Base-by-base conservation (phyloP, 2,797 vertebrate species). In the Molossus molossus region DNA sequence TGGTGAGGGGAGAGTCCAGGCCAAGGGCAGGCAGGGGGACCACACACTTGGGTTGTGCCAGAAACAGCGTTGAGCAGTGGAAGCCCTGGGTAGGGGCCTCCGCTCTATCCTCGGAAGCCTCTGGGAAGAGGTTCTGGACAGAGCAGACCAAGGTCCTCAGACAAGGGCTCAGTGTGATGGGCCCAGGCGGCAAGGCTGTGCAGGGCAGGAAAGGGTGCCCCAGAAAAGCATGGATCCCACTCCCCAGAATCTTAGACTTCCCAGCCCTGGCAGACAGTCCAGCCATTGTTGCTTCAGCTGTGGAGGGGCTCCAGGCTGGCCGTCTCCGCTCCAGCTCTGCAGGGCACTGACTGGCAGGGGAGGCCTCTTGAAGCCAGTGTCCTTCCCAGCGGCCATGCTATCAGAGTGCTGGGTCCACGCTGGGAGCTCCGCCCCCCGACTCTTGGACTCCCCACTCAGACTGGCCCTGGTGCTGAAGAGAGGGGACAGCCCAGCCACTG, bases 171-270 rank as follows among this genome's bases (percentile, higher is more conserved):
- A 7, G 53, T 40, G 29, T 18, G 60, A 13, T 3, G 13, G 27
- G 50, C 10, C 40, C n/a, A 60, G 60, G 70, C 1, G n/a, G 50
- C 45, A 12, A 48, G 21, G 75, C 87, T 62, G 48, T 5, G 5
- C 17, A 17, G 4, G 12, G 37, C 10, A 67, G 37, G 48, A 18
- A 27, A 40, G 14, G 53, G 29, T 0, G 2, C 9, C 0, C 11
- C 40, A 40, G 67, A 45, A 33, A 13, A n/a, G 21, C 9, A 1
- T n/a, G 18, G 33, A 1, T 7, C n/a, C 58, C 4, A 0, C 1
- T 40, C 64, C 50, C 15, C 58, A 8, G 25, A 53, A 69, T 17
- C 69, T 70, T 40, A 6, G 25, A 3, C 23, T 5, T 45, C 23
- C 72, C 1, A 0, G 4, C 58, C 27, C 37, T 3, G 6, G 53